phyloP scores from a whole-genome alignment of 2,888 invertebrate genomes.

The Ceriagrion tenellum region DNA sequence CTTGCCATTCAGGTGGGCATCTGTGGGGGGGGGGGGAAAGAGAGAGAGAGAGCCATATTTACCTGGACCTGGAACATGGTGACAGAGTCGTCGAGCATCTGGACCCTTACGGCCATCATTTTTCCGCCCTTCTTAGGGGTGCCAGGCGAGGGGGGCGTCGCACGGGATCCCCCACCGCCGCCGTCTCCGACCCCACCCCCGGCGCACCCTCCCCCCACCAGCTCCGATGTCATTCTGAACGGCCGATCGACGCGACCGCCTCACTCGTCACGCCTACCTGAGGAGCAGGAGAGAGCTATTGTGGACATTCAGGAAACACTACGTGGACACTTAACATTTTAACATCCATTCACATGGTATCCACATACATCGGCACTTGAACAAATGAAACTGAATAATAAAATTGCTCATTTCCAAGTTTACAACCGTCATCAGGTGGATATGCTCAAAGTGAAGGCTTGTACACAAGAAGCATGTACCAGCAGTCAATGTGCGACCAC shows the following conservation, averaged over 20 bases:
- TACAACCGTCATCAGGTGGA: too few relatives aligned
- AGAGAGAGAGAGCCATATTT: constrained; percentile 74
- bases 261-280: constrained; percentile 49
- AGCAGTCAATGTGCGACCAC: too few relatives aligned
- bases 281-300: neutral
- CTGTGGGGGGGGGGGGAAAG: too few relatives aligned
- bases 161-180: constrained; percentile 87
- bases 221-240: constrained; percentile 60
- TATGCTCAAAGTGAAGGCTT: too few relatives aligned
- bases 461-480: too few relatives aligned
- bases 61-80: constrained; percentile 97
- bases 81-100: constrained; percentile 93
- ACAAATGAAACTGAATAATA: neutral
- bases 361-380: neutral
- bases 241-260: constrained; percentile 46
- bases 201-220: constrained; percentile 58
- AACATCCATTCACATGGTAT: neutral
- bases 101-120: constrained; percentile 92
- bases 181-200: constrained; percentile 53
- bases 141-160: constrained; percentile 86
- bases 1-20: too few relatives aligned
- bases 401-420: neutral
- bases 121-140: constrained; percentile 92
- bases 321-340: neutral
- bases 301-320: neutral